Conservation (phyloP, 2,113 vertebrate species). For the Nansenia antarctica region DNA sequence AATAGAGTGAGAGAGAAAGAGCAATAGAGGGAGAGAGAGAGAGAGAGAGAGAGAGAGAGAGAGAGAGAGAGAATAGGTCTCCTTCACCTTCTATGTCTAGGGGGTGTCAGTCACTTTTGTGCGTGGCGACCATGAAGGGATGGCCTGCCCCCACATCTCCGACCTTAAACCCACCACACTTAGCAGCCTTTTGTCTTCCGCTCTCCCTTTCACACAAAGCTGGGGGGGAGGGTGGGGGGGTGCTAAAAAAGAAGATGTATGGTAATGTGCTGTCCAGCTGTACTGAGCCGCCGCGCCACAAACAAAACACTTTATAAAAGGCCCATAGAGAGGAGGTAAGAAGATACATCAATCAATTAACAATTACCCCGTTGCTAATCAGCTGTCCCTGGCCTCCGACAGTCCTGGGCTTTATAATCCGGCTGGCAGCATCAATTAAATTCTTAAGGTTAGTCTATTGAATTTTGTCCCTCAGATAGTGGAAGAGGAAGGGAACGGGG, state of each 20-base stretch:
- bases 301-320: conserved; percentile 73
- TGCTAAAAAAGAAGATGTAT: conserved; percentile 61
- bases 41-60: background rate
- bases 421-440: conserved; percentile 78
- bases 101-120: conserved; percentile 40
- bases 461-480: conserved; percentile 78
- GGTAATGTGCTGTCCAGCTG: conserved; percentile 71
- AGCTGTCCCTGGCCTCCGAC: conserved; percentile 71
- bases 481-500: conserved; percentile 24
- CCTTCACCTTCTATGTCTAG: conserved; percentile 2
- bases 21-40: background rate
- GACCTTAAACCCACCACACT: conserved; percentile 43
- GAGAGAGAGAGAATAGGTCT: conserved; percentile 31
- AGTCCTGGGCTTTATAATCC: conserved; percentile 72
- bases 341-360: conserved; percentile 81
- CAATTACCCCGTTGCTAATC: conserved; percentile 84
- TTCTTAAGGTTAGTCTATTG: conserved; percentile 86
- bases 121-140: conserved; percentile 17
- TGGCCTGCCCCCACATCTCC: conserved; percentile 4
- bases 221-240: background rate
- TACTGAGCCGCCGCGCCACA: conserved; percentile 49
- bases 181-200: conserved; percentile 61
- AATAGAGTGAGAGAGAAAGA: background rate
- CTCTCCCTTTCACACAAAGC: conserved; percentile 34
- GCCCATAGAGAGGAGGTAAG: conserved; percentile 69